Base-by-base conservation (phyloP, 2,797 vertebrate species). In the Lepus oiostolus region DNA sequence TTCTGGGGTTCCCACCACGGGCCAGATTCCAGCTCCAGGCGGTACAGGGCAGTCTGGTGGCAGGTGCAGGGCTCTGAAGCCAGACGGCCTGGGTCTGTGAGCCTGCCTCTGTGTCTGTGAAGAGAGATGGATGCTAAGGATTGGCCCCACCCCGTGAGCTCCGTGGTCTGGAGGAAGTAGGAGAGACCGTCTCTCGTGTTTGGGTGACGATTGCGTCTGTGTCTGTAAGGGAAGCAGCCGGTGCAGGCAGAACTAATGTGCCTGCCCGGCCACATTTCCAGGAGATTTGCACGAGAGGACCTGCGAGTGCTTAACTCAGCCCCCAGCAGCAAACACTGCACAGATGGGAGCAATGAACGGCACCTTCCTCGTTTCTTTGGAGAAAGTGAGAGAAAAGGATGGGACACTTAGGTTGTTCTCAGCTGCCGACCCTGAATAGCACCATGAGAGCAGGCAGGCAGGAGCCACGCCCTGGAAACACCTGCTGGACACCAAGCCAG, bases 31-130 rank as follows among this genome's bases (percentile, higher is more conserved):
- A 0, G 65, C 35, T 38, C 32, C 2, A 3, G 38, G 67, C 54
- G 26, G 2, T 47, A 62, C 7, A 1, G 62, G 24, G 42, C 54
- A 24, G 11, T 11, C 32, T 54, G 0, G 0, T 1, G n/a, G 35
- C 47, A 54, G 16, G 38, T 0, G 30, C 6, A 4, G 1, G 67
- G 22, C 10, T 47, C 72, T 13, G 22, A 28, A 10, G 76, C 62
- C 68, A 30, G 11, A 24, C 19, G 0, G 6, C 42, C 75, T 0
- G 13, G 7, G 8, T 50, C 54, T 47, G 42, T 42, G 38, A 42
- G 38, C 28, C n/a, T 13, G 14, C n/a, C 52, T 85, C 35, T 17
- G 14, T 5, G 21, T n/a, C 62, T 60, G 54, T 60, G 85, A 50
- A 63, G n/a, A 2, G 68, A 81, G 26, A 16, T 24, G 9, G 2